These are phyloP conservation scores for Coelopa pilipes DNA, from an alignment of 2,888 invertebrate genomes.

Conservation along the genomic window DNA sequence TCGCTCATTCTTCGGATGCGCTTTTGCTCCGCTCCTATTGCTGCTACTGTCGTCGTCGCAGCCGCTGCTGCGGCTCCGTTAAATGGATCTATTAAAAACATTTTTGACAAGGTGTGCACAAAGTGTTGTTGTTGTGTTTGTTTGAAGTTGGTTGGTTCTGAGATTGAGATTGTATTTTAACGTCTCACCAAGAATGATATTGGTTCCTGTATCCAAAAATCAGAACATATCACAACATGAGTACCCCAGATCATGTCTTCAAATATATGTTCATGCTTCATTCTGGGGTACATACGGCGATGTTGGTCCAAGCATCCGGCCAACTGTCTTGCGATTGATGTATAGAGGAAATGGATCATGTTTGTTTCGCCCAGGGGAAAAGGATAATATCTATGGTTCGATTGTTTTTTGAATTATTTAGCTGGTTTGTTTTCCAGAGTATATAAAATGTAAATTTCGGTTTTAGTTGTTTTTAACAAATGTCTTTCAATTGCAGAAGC, in stretches of 20 bases:
- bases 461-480: no score
- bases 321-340: neutral
- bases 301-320: neutral
- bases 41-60: constrained; percentile 4
- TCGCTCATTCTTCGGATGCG: constrained; percentile 15
- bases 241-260: no score
- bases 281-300: neutral
- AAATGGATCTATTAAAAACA: constrained; percentile 39
- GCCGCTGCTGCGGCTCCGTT: constrained; percentile 16
- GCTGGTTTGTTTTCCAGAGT: no score
- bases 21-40: constrained; percentile 14
- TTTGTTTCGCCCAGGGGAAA: neutral
- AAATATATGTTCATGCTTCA: no score
- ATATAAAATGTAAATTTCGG: no score
- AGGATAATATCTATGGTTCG: neutral
- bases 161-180: no score
- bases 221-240: no score
- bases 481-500: no score
- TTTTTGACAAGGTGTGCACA: constrained; percentile 35
- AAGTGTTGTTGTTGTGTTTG: neutral
- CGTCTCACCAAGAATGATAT: no score
- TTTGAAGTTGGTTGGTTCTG: constrained; percentile 2
- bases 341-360: neutral
- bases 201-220: no score
- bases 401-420: no score